Percentiles rank a stretch among this genome's conserved stretches.
Evolutionary conservation across 2,113 vertebrate genomes (phyloP).

Genomic region (Myrmecobius fasciatus): DNA sequence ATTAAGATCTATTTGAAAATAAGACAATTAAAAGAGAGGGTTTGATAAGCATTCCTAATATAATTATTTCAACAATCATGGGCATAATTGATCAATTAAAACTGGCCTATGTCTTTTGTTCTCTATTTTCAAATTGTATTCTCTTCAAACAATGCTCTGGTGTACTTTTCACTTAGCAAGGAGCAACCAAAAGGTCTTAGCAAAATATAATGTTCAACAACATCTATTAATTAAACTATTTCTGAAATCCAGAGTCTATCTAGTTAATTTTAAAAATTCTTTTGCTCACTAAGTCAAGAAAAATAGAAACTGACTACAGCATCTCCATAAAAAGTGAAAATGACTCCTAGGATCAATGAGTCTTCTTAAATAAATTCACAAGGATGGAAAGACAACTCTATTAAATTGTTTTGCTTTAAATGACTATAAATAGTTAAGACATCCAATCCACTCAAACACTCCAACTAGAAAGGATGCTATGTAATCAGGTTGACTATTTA

Average conservation of each 20-base stretch:
- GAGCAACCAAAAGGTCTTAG: constrained; percentile 56
- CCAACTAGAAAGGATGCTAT: not conserved
- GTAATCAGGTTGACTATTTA: not conserved
- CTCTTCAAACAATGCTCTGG: constrained; percentile 49
- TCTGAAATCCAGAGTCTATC: constrained; percentile 59
- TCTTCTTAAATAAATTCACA: constrained; percentile 45
- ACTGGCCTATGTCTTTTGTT: constrained; percentile 60
- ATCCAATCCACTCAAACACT: constrained; percentile 36
- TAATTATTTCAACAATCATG: constrained; percentile 64
- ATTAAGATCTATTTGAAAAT: constrained; percentile 37
- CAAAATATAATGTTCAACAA: constrained; percentile 54
- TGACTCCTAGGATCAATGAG: not conserved
- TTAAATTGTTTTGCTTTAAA: not conserved
- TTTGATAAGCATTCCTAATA: constrained; percentile 60
- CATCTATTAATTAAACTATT: constrained; percentile 66
- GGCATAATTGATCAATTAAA: constrained; percentile 67
- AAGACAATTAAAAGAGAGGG: constrained; percentile 56
- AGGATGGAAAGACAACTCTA: constrained; percentile 20
- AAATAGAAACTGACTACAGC: constrained; percentile 31
- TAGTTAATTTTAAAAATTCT: constrained; percentile 54
- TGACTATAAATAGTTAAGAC: constrained; percentile 37
- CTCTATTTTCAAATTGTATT: constrained; percentile 46
- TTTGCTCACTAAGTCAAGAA: constrained; percentile 47
- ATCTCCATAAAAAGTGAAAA: constrained; percentile 32
- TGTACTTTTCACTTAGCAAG: constrained; percentile 56